phyloP scores from a whole-genome alignment of 2,113 vertebrate genomes.

The Zootoca vivipara region DNA sequence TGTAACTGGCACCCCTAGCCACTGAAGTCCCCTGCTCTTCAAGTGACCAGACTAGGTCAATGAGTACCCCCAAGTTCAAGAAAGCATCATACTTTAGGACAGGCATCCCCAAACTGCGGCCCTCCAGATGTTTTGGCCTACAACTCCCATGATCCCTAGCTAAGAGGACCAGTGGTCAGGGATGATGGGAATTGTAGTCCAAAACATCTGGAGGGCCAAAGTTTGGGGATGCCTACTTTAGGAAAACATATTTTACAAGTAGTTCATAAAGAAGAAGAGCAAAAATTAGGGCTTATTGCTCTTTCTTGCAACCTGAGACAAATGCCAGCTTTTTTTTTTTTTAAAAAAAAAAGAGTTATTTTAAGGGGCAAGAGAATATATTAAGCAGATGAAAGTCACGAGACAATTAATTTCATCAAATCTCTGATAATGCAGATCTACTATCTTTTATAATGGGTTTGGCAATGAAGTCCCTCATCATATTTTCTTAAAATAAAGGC shows the following conservation, averaged over 20 bases:
- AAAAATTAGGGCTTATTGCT: background rate
- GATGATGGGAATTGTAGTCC: no score
- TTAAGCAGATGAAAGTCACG: background rate
- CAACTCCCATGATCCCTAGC: no score
- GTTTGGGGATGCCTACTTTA: background rate
- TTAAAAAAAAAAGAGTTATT: background rate
- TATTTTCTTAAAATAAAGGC: background rate
- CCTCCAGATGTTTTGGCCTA: no score
- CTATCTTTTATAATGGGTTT: background rate
- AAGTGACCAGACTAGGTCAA: no score
- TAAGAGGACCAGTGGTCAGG: no score
- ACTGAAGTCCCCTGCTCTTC: no score
- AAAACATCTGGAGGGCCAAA: no score
- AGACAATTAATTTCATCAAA: background rate
- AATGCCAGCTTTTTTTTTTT: background rate
- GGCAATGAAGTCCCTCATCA: background rate
- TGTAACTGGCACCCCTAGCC: no score
- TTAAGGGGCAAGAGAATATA: background rate
- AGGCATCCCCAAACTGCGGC: no score
- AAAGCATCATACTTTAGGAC: background rate
- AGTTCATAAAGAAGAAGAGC: background rate
- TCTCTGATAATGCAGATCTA: background rate
- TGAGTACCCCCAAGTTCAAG: background rate
- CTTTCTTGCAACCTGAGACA: background rate
- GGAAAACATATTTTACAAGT: background rate